Evolutionary conservation across 64 coral and sea anemone species (phyloP), one percentile per base, ranked within the genome.

Genomic region (Actinia equina): DNA sequence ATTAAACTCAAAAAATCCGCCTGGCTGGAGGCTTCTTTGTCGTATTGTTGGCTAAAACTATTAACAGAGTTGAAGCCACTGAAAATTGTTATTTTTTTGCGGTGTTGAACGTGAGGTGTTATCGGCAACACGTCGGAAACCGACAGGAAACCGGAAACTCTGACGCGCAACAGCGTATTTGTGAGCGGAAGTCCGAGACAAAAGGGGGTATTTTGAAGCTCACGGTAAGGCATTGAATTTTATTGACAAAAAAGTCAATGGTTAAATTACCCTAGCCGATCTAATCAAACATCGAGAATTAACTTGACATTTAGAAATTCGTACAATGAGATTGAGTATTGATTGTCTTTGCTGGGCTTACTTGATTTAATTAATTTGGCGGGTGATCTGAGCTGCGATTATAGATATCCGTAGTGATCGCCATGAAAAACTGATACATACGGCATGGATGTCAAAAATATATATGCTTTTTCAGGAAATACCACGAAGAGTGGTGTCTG

Each of bases 101-200:
- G 20, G 78, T 52, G 44, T 81, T 81, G 43, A 81, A 81, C 78
- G 78, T 81, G 78, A 81, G 78, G 19, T 49, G 78, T 51, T 52
- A 81, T 81, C 22, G 49, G 45, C 26, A 74, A 52, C 43, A 81
- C 44, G 78, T 49, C 78, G 78, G 78, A 81, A 81, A 81, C 78
- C 78, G 18, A 81, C 78, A 81, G 78, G 78, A 81, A 81, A 81
- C 78, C 78, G 78, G 78, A 81, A 81, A n/a, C 78, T 18, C 43
- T 81, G 78, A 81, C 78, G 78, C 49, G 78, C 49, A 81, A 52
- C 42, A 81, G 78, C 49, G 78, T 81, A 81, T 81, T 81, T 52
- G 78, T 23, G 42, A 81, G 45, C 78, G 78, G 78, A 81, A 81
- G 78, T 81, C 78, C 44, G 17, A 49, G 23, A 81, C 78, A 81